Evolutionary conservation across 2,113 vertebrate species (phyloP).

Genomic region (Mesitornis unicolor): DNA sequence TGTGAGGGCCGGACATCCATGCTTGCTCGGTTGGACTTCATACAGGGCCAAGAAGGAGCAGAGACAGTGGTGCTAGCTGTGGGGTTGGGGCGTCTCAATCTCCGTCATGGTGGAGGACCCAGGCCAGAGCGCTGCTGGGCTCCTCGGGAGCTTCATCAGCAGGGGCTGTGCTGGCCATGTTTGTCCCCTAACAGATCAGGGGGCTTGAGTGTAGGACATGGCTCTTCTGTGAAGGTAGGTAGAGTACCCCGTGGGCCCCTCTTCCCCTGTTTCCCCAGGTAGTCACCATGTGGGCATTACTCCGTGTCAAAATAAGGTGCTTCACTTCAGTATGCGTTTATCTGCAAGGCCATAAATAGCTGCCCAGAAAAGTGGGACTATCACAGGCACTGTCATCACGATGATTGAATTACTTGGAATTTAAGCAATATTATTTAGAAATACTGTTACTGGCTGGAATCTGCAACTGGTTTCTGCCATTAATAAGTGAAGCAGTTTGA

Average conservation of each 20-base stretch:
- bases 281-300: neutral
- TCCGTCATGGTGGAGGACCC: neutral
- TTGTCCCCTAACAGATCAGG: neutral
- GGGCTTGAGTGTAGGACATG: neutral
- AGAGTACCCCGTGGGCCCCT: neutral
- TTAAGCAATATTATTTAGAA: neutral
- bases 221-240: neutral
- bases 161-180: neutral
- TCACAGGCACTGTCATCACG: neutral
- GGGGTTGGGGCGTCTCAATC: neutral
- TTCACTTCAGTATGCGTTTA: neutral
- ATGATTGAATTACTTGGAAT: neutral
- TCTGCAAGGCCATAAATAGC: neutral
- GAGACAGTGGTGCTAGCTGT: accelerated
- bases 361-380: neutral
- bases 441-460: neutral
- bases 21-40: neutral
- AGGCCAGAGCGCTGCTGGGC: neutral
- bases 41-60: neutral
- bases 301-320: neutral
- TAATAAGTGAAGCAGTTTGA: neutral
- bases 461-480: neutral
- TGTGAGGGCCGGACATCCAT: accelerated
- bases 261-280: neutral
- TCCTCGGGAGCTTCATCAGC: accelerated